phyloP scores from a whole-genome alignment of 1,140 invertebrate genomes.

The Calephelis virginiensis region DNA sequence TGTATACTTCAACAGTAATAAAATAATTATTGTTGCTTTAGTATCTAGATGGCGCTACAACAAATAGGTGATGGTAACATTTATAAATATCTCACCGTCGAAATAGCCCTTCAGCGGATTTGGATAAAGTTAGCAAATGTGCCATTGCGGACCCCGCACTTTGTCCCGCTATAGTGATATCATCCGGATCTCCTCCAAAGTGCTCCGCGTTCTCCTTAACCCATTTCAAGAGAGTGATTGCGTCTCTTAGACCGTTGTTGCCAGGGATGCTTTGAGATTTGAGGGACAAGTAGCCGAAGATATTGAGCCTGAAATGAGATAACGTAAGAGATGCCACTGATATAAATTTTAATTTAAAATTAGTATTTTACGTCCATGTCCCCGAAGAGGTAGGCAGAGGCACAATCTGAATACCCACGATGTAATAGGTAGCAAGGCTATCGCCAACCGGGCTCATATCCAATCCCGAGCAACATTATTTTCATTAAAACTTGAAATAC shows the following conservation, averaged over 20 bases:
- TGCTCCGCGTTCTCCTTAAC: not conserved
- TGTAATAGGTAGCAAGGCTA: too few species aligned
- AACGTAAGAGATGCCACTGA: not conserved
- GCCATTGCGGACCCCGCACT: not conserved
- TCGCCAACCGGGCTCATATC: too few species aligned
- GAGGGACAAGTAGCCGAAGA: not conserved
- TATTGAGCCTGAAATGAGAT: not conserved
- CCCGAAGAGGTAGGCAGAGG: too few species aligned
- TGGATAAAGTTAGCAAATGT: slow-evolving; percentile 1
- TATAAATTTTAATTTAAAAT: too few species aligned
- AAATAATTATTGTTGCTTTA: not conserved
- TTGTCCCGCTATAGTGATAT: not conserved
- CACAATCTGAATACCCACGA: too few species aligned
- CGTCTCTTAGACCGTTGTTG: not conserved
- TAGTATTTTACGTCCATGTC: too few species aligned
- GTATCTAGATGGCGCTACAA: not conserved
- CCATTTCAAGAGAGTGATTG: not conserved
- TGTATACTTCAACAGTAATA: too few species aligned
- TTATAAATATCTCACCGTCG: not conserved
- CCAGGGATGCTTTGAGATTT: not conserved
- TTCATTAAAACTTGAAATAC: too few species aligned
- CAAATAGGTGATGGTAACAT: too few species aligned
- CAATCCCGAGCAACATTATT: too few species aligned
- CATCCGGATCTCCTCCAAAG: not conserved
- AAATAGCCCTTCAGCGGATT: not conserved